A percentile compares a stretch with the other conserved stretches of the same genome.
Conservation (phyloP, 1,140 invertebrate species). For the Aricia agestis region DNA sequence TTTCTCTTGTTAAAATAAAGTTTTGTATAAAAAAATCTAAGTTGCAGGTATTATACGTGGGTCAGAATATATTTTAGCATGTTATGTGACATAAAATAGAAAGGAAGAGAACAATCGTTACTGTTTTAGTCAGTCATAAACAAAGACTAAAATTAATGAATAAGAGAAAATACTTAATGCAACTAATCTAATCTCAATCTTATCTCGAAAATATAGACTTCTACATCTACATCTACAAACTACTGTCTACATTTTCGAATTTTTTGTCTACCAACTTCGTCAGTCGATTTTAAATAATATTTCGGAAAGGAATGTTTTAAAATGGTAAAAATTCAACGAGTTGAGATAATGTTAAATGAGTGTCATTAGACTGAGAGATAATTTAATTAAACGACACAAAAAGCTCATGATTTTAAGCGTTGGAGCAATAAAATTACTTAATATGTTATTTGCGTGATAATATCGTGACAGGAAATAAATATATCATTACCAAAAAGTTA, state of each 20-base stretch:
- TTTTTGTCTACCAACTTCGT: background rate
- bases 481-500: background rate
- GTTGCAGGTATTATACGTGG: no score
- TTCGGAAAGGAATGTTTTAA: background rate
- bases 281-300: background rate
- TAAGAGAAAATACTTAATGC: no score
- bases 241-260: background rate
- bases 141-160: no score
- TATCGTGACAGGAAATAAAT: background rate
- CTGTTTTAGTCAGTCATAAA: no score
- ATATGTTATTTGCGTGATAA: background rate
- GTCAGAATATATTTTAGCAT: no score
- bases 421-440: background rate
- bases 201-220: no score
- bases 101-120: no score
- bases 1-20: background rate
- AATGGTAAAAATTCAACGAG: background rate
- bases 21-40: background rate
- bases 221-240: no score
- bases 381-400: background rate
- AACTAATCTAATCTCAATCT: no score
- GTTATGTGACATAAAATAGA: background rate
- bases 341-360: background rate
- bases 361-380: background rate
- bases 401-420: background rate